Conservation (phyloP, 2,888 invertebrate species). For the Lapara coniferarum region DNA sequence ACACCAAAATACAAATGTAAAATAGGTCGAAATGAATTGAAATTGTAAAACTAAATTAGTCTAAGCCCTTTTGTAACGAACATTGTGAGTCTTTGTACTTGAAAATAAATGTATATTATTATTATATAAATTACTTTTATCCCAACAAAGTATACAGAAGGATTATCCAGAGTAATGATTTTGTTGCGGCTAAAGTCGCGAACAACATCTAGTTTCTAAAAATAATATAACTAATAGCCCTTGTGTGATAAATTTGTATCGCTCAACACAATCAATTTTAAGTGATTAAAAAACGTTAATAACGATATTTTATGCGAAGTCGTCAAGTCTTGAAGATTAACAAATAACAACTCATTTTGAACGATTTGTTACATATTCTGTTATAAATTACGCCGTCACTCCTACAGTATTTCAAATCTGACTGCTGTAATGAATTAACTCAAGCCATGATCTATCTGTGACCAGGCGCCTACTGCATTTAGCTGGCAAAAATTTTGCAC, state of each 20-base stretch:
- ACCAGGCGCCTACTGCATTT: slow-evolving; percentile 24
- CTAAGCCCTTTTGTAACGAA: too few species aligned
- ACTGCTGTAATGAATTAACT: slow-evolving; percentile 25
- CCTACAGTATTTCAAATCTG: slow-evolving; percentile 14
- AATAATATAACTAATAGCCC: too few species aligned
- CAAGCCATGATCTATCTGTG: slow-evolving; percentile 19
- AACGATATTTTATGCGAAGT: not conserved
- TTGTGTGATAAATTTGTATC: not conserved
- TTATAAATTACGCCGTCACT: slow-evolving; percentile 22
- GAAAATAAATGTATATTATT: too few species aligned
- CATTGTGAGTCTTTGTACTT: too few species aligned
- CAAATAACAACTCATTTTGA: slow-evolving; percentile 17
- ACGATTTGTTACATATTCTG: slow-evolving; percentile 13
- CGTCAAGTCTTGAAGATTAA: slow-evolving; percentile 3
- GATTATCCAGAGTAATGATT: too few species aligned
- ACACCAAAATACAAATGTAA: too few species aligned
- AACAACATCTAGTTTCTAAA: too few species aligned
- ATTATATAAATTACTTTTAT: too few species aligned
- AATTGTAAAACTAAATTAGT: too few species aligned
- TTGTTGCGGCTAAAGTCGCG: too few species aligned
- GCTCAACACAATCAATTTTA: not conserved
- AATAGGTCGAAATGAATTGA: too few species aligned
- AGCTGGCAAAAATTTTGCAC: slow-evolving; percentile 20
- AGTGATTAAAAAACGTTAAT: not conserved
- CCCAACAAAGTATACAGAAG: too few species aligned